A percentile compares a stretch with the other conserved stretches of the same genome.
These are phyloP conservation scores for Calvadosia cruxmelitensis DNA, from an alignment of 30 jellyfish, hydroid and myxozoan genomes.

Conservation along the genomic window DNA sequence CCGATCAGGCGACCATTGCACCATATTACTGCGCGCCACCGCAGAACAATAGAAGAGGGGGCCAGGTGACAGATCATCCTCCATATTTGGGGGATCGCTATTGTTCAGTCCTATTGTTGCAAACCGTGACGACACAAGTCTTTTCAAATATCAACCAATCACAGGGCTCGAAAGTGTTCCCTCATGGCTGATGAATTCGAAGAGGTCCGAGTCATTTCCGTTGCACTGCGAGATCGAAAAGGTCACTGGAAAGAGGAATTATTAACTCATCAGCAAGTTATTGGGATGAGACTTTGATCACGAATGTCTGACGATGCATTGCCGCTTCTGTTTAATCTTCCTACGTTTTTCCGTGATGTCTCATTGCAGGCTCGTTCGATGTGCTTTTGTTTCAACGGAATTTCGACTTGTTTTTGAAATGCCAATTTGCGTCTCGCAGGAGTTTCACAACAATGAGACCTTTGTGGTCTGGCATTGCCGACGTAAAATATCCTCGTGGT, in stretches of 20 bases:
- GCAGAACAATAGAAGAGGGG: slow-evolving; percentile 28
- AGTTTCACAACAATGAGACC: too few relatives aligned
- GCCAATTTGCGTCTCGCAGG: too few relatives aligned
- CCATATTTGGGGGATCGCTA: slow-evolving; percentile 62
- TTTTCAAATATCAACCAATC: background rate
- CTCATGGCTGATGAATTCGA: background rate
- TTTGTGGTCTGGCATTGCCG: too few relatives aligned
- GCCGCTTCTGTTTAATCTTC: too few relatives aligned
- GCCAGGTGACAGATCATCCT: slow-evolving; percentile 71
- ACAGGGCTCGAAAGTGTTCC: background rate
- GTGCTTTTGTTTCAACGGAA: too few relatives aligned
- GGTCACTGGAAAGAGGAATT: background rate
- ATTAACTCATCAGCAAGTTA: background rate
- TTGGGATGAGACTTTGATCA: background rate
- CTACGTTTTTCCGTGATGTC: too few relatives aligned
- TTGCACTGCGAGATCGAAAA: background rate
- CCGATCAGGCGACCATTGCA: slow-evolving; percentile 34
- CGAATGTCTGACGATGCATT: too few relatives aligned
- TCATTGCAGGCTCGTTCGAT: too few relatives aligned
- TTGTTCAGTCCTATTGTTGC: slow-evolving; percentile 1
- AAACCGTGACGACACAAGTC: background rate
- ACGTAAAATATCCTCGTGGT: too few relatives aligned
- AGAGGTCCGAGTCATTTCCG: background rate
- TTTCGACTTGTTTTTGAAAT: too few relatives aligned
- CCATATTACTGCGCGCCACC: slow-evolving; percentile 49